Evolutionary conservation across 2,888 invertebrate species (phyloP).

Genomic region (Acronicta psi): DNA sequence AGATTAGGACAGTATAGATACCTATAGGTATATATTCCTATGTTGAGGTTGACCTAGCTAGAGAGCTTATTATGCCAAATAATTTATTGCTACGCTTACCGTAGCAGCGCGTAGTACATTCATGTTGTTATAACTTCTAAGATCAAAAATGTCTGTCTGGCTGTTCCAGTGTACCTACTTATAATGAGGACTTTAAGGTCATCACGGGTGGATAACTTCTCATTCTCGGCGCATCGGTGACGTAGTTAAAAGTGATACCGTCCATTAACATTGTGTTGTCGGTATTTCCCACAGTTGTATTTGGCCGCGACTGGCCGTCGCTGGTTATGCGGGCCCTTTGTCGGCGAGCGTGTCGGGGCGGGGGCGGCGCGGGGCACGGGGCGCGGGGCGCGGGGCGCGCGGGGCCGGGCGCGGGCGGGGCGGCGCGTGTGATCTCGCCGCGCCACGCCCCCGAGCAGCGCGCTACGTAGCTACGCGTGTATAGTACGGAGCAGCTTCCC

Average conservation of each 20-base stretch:
- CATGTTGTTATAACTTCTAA: neutral
- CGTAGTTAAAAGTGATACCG: neutral
- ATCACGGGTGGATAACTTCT: neutral
- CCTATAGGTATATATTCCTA: no score
- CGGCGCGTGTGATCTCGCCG: constrained; percentile 48
- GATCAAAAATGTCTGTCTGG: neutral
- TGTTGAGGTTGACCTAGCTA: no score
- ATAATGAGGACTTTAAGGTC: neutral
- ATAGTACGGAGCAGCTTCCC: constrained; percentile 39
- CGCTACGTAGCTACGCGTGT: constrained; percentile 32
- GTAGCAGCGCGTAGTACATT: neutral
- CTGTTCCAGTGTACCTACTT: neutral
- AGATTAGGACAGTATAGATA: no score
- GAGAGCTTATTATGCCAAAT: neutral
- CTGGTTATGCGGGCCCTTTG: constrained; percentile 52
- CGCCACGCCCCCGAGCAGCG: constrained; percentile 46
- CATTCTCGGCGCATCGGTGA: constrained; percentile 1
- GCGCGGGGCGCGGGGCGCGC: neutral
- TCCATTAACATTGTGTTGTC: constrained; percentile 28
- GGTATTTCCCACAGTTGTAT: constrained; percentile 36
- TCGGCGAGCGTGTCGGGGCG: constrained; percentile 42
- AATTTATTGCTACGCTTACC: neutral
- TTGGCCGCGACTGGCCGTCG: constrained; percentile 29
- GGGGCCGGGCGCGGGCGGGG: constrained; percentile 15
- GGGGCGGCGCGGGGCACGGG: constrained; percentile 18